Percentiles rank a stretch among this genome's conserved stretches.
Evolutionary conservation across 2,113 vertebrate genomes (phyloP).

Genomic region (Cavia aperea): DNA sequence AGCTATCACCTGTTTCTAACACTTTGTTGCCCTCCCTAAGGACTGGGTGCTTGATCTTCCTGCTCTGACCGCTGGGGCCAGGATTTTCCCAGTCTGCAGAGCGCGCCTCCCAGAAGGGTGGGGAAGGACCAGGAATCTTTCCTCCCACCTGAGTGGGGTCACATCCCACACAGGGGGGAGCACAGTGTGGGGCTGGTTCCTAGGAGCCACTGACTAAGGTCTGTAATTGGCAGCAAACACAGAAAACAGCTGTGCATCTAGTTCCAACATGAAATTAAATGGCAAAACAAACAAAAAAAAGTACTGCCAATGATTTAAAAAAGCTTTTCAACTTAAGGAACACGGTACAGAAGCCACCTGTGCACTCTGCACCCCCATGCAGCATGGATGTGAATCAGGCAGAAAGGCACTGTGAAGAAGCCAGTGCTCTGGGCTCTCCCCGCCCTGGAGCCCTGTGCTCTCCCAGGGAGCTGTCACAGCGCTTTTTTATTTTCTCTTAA

Average conservation of each 20-base stretch:
- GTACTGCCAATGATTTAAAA: background rate
- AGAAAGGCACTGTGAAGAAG: constrained; percentile 10
- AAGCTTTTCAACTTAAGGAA: background rate
- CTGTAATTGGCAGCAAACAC: constrained; percentile 10
- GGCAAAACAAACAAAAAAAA: constrained; percentile 55
- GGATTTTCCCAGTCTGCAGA: background rate
- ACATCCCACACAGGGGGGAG: background rate
- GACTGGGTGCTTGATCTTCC: background rate
- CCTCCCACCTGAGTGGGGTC: constrained; percentile 31
- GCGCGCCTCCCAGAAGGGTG: background rate
- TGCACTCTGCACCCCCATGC: background rate
- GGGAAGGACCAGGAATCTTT: background rate
- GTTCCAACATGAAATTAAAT: constrained; percentile 34
- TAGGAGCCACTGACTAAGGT: constrained; percentile 33
- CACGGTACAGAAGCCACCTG: background rate
- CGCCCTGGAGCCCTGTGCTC: background rate
- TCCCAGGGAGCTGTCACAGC: background rate
- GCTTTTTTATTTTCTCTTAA: background rate
- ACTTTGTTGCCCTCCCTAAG: background rate
- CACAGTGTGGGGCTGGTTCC: background rate
- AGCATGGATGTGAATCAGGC: background rate
- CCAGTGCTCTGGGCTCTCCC: constrained; percentile 1
- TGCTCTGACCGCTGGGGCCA: background rate
- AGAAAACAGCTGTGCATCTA: constrained; percentile 46
- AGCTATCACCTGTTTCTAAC: background rate